Evolutionary conservation across 2,888 invertebrate species (phyloP).

Genomic region (Hypolimnas misippus): DNA sequence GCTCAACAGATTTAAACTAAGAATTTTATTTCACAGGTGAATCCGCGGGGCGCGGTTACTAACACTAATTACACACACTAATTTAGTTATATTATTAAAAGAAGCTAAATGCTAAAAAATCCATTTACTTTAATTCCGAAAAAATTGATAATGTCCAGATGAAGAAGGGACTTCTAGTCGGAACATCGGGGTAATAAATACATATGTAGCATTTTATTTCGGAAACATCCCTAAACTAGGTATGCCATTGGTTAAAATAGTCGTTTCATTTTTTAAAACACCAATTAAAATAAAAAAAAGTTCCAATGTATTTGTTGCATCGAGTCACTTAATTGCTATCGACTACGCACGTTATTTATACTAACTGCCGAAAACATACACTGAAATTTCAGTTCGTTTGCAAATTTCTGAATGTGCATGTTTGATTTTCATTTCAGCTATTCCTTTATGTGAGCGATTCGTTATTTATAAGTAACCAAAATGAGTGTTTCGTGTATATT

Average conservation of each 20-base stretch:
- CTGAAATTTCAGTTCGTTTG: slow-evolving; percentile 1
- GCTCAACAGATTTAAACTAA: too few species aligned
- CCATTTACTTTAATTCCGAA: too few species aligned
- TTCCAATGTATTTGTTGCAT: neutral
- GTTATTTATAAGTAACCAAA: neutral
- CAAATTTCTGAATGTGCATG: neutral
- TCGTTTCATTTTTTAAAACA: neutral
- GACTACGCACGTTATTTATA: slow-evolving; percentile 14
- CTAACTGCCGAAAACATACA: slow-evolving; percentile 5
- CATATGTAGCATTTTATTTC: too few species aligned
- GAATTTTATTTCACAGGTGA: too few species aligned
- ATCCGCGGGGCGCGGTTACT: too few species aligned
- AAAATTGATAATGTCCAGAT: too few species aligned
- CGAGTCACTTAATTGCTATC: slow-evolving; percentile 9
- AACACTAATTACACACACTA: too few species aligned
- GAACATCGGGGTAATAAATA: too few species aligned
- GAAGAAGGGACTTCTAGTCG: too few species aligned
- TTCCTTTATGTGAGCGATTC: neutral
- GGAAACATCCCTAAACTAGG: too few species aligned
- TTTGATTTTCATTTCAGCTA: slow-evolving; percentile 9
- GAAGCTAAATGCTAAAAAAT: too few species aligned
- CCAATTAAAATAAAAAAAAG: slow-evolving; percentile 1
- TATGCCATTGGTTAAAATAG: neutral
- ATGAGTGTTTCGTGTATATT: neutral
- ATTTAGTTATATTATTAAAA: too few species aligned